Base-by-base conservation (phyloP, 2,797 vertebrate genomes). In the Melopsittacus undulatus region DNA sequence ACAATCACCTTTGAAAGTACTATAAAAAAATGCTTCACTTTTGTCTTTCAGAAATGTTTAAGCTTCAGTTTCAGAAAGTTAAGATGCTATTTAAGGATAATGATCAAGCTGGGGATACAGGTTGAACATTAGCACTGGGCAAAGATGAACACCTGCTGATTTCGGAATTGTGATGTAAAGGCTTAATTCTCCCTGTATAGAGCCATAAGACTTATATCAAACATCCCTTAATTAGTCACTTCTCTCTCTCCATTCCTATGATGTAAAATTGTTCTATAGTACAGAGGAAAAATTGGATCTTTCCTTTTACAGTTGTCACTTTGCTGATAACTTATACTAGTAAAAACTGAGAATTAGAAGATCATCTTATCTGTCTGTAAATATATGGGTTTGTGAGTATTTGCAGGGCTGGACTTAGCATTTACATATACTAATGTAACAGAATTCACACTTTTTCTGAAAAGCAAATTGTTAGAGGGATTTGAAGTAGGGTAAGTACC, bases 401-500 rank as follows among this genome's bases (percentile, higher is more conserved):
- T 52, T 83, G 21, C 23, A 81, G 26, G 46, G 14, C 49, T 73
- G 38, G 23, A 13, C 42, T 79, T 86, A 38, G 77, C 54, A 29
- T 88, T 61, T 49, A 19, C 30, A 18, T 19, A 8, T 48, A 19
- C 4, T n/a, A 49, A 40, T 46, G 7, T 21, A 73, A 76, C 5
- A 67, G 7, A 12, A 42, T 70, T 63, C 77, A 54, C 8, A 30
- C 4, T 56, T 87, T 40, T 36, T 40, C 34, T 88, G 59, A 61
- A 72, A 74, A 81, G n/a, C 63, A 70, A 76, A 42, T 79, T 74
- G 6, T 83, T 87, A 75, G 48, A 56, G 30, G 29, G 13, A 45
- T 95, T 85, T 88, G 42, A 75, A 62, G 36, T 29, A 23, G 52
- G 61, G 48, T 91, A 86, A 95, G 93, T 94, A 78, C 22, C 30